Evolutionary conservation across 2,113 vertebrate genomes (phyloP), one percentile per base, ranked within the genome.

Genomic region (Poeciliopsis prolifica): DNA sequence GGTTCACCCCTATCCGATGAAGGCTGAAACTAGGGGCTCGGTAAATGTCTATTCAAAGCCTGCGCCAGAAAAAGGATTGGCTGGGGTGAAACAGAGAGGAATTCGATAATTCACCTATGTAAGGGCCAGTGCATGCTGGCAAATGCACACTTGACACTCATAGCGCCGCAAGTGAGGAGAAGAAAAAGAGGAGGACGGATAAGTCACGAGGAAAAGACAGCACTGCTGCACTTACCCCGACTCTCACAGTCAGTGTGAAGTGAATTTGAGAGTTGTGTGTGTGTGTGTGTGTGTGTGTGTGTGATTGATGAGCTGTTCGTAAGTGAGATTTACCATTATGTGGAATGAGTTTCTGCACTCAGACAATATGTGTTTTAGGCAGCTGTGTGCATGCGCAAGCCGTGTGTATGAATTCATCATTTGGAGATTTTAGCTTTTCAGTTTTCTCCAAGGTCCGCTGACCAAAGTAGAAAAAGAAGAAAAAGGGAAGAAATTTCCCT

Each of bases 61-160:
- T 19, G 28, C 60, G 70, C 54, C 37, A 48, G 74, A 72, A 61
- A 61, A 42, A 86, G 75, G 67, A 70, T 62, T 58, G 76, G 78
- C 75, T 3, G 28, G 33, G 77, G 80, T 74, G 79, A 79, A 88
- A 74, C 17, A 1, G 62, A 75, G 80, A 87, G 72, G 82, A 83
- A 91, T 90, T 90, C 83, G 84, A 88, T 89, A 82, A 87, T 79
- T 88, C 87, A 90, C 82, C 87, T 83, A 77, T 72, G 80, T 77
- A 80, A 82, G 84, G 74, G 78, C 74, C 81, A 75, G 17, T 72
- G 76, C 75, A 84, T 78, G 74, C 54, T 35, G 66, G 79, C 61
- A 84, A 80, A 87, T 58, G 76, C 84, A 86, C 70, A 87, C 82
- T 83, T 58, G 67, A 80, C 78, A 74, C 81, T 78, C 79, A 85